Percentiles rank a stretch among this genome's conserved stretches.
Evolutionary conservation across 2,888 invertebrate species (phyloP).

Genomic region (Spialia ferax): DNA sequence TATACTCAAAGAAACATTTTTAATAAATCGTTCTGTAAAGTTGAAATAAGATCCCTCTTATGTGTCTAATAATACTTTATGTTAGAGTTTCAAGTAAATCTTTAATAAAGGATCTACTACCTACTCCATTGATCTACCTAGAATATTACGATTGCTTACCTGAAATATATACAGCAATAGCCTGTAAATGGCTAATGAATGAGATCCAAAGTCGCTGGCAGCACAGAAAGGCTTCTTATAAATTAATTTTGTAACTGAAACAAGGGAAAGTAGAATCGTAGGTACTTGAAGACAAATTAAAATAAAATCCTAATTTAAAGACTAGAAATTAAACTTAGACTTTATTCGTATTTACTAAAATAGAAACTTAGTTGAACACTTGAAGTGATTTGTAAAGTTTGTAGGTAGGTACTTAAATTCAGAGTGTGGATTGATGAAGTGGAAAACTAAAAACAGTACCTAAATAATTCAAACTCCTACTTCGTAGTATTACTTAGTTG

Average conservation of each 20-base stretch:
- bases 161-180: constrained; percentile 85
- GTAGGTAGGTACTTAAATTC: not conserved
- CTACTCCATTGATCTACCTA: not conserved
- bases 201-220: constrained; percentile 83
- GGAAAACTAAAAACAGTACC: too few species aligned
- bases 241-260: constrained; percentile 73
- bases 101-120: too few species aligned
- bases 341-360: not conserved
- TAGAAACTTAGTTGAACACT: not conserved
- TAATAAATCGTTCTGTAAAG: too few species aligned
- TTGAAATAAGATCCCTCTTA: too few species aligned
- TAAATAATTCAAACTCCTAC: not conserved
- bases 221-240: constrained; percentile 87
- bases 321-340: not conserved
- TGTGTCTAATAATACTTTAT: too few species aligned
- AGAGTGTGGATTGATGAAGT: not conserved
- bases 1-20: constrained; percentile 87
- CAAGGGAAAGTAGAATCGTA: constrained; percentile 51
- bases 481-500: too few species aligned
- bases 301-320: constrained; percentile 5
- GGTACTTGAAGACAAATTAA: constrained; percentile 61
- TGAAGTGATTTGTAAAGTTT: not conserved
- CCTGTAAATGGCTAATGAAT: constrained; percentile 86
- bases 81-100: too few species aligned
- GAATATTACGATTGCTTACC: constrained; percentile 56